A percentile compares a stretch with the other conserved stretches of the same genome.
These are phyloP conservation scores for Solenodon paradoxus DNA, from an alignment of 2,113 vertebrate species.

Conservation along the genomic window DNA sequence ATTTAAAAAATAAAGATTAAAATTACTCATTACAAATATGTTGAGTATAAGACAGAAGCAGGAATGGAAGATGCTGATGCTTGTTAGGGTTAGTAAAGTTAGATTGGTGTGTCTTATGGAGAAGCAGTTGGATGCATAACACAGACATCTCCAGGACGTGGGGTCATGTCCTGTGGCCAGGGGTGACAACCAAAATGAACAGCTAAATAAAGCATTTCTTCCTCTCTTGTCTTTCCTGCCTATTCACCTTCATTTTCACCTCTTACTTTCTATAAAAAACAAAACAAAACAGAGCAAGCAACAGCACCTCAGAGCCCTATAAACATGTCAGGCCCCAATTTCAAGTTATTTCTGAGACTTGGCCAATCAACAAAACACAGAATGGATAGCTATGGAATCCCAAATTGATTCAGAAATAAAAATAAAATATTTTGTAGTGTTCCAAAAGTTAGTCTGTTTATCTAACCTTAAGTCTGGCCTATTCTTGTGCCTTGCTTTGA, in stretches of 20 bases:
- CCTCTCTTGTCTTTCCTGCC: too few relatives aligned
- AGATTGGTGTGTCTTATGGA: too few relatives aligned
- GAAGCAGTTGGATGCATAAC: too few relatives aligned
- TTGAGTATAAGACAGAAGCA: background rate
- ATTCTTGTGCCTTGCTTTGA: background rate
- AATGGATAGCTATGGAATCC: background rate
- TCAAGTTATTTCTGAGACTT: background rate
- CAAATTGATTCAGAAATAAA: background rate
- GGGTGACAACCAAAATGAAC: too few relatives aligned
- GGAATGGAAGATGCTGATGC: background rate
- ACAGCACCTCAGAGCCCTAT: background rate
- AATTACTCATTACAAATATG: background rate
- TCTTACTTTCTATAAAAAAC: too few relatives aligned
- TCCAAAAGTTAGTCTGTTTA: background rate
- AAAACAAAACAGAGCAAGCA: too few relatives aligned
- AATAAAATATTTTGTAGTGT: background rate
- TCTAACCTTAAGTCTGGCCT: background rate
- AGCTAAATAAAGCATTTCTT: too few relatives aligned
- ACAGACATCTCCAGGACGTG: too few relatives aligned
- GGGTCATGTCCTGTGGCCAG: too few relatives aligned
- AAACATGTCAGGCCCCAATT: background rate
- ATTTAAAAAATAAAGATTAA: background rate
- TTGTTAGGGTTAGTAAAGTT: background rate
- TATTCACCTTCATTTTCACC: too few relatives aligned
- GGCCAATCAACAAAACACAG: background rate